Evolutionary conservation across 2,113 vertebrate species (phyloP), one percentile per base, ranked within the genome.

Genomic region (Passer domesticus): DNA sequence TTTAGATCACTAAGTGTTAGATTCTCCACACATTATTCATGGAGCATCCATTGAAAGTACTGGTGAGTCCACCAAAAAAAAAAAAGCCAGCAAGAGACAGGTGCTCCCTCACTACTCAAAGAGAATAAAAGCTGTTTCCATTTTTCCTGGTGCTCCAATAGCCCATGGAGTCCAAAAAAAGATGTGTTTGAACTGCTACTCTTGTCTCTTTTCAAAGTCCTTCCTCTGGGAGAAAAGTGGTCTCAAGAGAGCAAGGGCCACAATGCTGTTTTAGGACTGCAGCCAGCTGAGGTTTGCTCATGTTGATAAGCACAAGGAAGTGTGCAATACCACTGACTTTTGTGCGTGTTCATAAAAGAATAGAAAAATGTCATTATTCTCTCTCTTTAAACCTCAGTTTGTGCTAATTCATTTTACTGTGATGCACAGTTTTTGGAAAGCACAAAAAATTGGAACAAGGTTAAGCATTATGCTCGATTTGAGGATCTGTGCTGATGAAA

Each of bases 301-400:
- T 1, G 0, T 2, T 12, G 15, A n/a, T 16, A 33, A 78, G 20
- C 22, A 55, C 15, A 21, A 2, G 10, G 4, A 27, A 58, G 5
- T 10, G 20, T 39, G 52, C 23, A 90, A 46, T 31, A 13, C 21
- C 31, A 30, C 25, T 56, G 56, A 58, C 11, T 74, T 46, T 7
- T 11, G 17, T 18, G 12, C 12, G 37, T 12, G 16, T 74, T 60
- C 24, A 22, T 15, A 35, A 74, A 66, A 47, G 1, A 87, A 49
- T 2, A 31, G 41, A 50, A 68, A 90, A 92, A 58, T 4, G 3
- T 19, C 8, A 72, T 24, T 74, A 33, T 12, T 55, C 6, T 59
- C 18, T 74, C 33, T 37, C 22, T 84, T 81, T 35, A 58, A 68
- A 50, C 2, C 3, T 53, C 49, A 11, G 12, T 58, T 75, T 89